Percentiles rank a stretch among this genome's conserved stretches.
phyloP scores from a whole-genome alignment of 1,140 invertebrate species.

The Asbolus verrucosus region DNA sequence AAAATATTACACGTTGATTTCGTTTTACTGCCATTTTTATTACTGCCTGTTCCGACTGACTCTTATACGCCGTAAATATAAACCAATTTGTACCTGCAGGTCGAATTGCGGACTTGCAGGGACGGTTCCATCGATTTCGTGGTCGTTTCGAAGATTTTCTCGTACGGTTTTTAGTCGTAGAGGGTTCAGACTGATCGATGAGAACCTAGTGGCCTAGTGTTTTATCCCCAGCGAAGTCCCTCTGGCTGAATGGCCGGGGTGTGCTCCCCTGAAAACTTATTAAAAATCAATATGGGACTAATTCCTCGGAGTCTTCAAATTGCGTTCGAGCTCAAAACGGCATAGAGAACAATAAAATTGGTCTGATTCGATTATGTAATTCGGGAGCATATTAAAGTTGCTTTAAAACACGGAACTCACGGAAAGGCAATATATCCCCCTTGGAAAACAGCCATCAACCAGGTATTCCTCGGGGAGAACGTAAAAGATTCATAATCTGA shows the following conservation, averaged over 20 bases:
- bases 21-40: slow-evolving; percentile 52
- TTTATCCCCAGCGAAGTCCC: slow-evolving; percentile 17
- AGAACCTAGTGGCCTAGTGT: slow-evolving; percentile 42
- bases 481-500: slow-evolving; percentile 64
- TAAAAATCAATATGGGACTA: slow-evolving; percentile 41
- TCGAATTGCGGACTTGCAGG: slow-evolving; percentile 11
- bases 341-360: slow-evolving; percentile 45
- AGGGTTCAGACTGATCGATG: slow-evolving; percentile 41
- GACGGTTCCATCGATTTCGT: no score
- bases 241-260: slow-evolving; percentile 5
- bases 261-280: slow-evolving; percentile 28
- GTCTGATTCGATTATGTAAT: slow-evolving; percentile 46
- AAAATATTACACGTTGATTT: slow-evolving; percentile 55
- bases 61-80: slow-evolving; percentile 42
- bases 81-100: slow-evolving; percentile 35
- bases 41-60: slow-evolving; percentile 32
- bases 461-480: slow-evolving; percentile 61
- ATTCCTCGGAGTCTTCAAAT: slow-evolving; percentile 29
- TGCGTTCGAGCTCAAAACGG: slow-evolving; percentile 43
- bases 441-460: slow-evolving; percentile 57
- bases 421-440: slow-evolving; percentile 57
- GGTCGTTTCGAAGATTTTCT: not conserved
- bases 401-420: slow-evolving; percentile 48
- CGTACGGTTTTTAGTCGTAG: not conserved
- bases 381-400: slow-evolving; percentile 48